Evolutionary conservation across 2,797 vertebrate genomes (phyloP), one percentile per base, ranked within the genome.

Genomic region (Lutjanus campechanus): DNA sequence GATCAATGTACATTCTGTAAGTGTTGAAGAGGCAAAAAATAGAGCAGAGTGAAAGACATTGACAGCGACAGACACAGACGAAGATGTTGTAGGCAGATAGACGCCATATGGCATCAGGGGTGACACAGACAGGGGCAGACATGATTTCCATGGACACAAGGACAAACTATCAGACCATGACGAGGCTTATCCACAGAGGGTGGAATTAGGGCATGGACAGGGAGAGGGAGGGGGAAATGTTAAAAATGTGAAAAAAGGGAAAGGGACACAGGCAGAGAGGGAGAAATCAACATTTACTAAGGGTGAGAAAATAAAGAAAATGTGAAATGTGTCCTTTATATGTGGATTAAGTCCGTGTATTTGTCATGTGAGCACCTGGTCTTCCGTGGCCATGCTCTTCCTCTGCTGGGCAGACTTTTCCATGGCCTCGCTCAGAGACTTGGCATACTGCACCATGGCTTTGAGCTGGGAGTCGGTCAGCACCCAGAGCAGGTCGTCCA

Each of bases 401-500:
- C 98, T 97, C 90, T 99, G 98, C 84, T 98, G 97, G 6, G 97
- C 96, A 12, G 98, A 99, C 88, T 97, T 99, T 92, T 99, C 98
- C 96, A 99, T 99, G 82, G 96, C 97, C 95, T 99, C 98, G 67
- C 98, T 98, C 61, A 99, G 97, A 81, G 98, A 99, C 93, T 99
- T 99, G 82, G 98, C 98, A 77, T 99, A 99, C 65, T 99, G 98
- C 73, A 99, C 97, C 98, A 99, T 99, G 82, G 98, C 98, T 94
- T 99, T 99, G 85, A 99, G 94, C 88, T 99, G 98, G 11, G 98
- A 99, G 95, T 99, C 98, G 0, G 98, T 99, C 94, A 99, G 96
- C 85, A 99, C 98, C 98, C 98, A 99, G 10, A 99, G 92, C 89
- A 99, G 96, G 89, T 99, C 98, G 84, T 99, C 98, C 94, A 99